Evolutionary conservation across 2,888 invertebrate genomes (phyloP).

Genomic region (Latheticus oryzae): DNA sequence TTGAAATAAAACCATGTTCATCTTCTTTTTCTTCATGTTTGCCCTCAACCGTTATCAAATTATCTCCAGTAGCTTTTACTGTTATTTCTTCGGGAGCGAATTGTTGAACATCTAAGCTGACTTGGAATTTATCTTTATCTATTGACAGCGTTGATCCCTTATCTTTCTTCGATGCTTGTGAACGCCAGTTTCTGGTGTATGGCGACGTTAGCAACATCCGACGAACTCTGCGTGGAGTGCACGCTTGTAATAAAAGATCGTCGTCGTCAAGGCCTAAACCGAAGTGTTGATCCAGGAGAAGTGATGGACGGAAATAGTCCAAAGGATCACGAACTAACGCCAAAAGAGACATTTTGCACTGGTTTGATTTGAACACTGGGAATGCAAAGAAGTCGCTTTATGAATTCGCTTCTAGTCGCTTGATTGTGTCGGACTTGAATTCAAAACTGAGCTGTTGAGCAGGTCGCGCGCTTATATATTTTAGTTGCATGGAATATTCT

Average conservation of each 20-base stretch:
- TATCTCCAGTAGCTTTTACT: constrained; percentile 77
- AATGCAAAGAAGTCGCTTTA: neutral
- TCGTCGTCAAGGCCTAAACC: constrained; percentile 16
- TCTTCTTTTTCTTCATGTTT: constrained; percentile 82
- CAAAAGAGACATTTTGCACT: constrained; percentile 12
- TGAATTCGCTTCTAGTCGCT: neutral
- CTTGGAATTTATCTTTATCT: constrained; percentile 18
- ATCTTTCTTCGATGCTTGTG: constrained; percentile 11
- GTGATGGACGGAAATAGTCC: constrained; percentile 22
- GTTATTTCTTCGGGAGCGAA: constrained; percentile 82
- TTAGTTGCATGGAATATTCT: constrained; percentile 3
- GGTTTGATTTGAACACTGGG: constrained; percentile 3
- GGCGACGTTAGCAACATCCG: constrained; percentile 7
- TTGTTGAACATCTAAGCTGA: constrained; percentile 62
- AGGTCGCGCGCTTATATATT: constrained; percentile 6
- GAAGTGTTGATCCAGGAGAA: constrained; percentile 17
- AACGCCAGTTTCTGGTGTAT: constrained; percentile 9
- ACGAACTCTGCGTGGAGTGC: constrained; percentile 6
- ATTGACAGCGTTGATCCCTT: constrained; percentile 13
- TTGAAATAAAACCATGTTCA: constrained; percentile 77
- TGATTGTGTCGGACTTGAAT: neutral
- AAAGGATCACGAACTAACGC: constrained; percentile 19
- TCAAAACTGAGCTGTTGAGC: constrained; percentile 1
- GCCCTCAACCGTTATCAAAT: constrained; percentile 79
- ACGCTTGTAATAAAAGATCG: constrained; percentile 9